These are phyloP conservation scores for Sphenopsis melanotis DNA, from an alignment of 2,797 vertebrate genomes.

Conservation along the genomic window DNA sequence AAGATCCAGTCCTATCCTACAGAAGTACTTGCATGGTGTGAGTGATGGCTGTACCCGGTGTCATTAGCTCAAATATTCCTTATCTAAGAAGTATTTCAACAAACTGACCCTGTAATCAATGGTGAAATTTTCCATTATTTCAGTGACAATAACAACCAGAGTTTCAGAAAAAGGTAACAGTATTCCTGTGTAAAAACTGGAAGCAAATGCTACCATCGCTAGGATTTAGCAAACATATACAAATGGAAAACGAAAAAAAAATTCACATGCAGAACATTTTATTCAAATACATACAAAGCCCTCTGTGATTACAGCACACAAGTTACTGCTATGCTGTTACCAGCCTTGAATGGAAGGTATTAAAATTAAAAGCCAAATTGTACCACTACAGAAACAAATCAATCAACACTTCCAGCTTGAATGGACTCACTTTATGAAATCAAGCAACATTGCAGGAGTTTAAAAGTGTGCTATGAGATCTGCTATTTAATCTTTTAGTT, in stretches of 20 bases:
- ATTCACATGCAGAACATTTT: background rate
- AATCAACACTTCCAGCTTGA: background rate
- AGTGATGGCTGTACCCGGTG: background rate
- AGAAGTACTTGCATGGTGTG: background rate
- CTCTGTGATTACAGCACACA: background rate
- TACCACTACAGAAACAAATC: constrained; percentile 28
- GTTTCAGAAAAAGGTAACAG: background rate
- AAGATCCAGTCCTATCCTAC: background rate
- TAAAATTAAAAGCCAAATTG: constrained; percentile 17
- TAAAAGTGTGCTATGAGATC: background rate
- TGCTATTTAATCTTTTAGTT: background rate
- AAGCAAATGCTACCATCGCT: background rate
- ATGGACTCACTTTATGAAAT: background rate
- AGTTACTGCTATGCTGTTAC: background rate
- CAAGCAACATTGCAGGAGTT: background rate
- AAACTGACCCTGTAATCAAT: background rate
- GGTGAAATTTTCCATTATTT: background rate
- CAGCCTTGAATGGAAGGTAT: background rate
- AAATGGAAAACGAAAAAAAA: background rate
- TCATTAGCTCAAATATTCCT: background rate
- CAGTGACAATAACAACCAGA: background rate
- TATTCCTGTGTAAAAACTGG: background rate
- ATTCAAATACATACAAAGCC: background rate
- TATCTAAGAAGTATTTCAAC: background rate
- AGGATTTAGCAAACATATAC: background rate